Percentiles rank a stretch among this genome's conserved stretches.
Conservation (phyloP, 2,113 vertebrate species). For the Phyllopteryx taeniolatus region DNA sequence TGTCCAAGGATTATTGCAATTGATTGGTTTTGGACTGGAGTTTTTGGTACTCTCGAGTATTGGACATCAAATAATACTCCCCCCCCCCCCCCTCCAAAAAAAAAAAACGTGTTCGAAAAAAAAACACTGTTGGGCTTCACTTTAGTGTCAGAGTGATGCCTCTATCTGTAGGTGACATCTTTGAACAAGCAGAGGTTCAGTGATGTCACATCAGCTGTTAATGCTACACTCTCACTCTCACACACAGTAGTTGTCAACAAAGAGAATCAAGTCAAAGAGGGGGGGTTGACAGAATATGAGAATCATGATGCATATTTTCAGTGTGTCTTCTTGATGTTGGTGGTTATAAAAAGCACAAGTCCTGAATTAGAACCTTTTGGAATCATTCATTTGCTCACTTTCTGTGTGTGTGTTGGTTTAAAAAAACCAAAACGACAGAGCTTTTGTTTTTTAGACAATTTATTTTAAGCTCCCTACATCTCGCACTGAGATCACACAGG, state of each 20-base stretch:
- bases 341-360: background rate
- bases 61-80: background rate
- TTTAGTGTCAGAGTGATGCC: background rate
- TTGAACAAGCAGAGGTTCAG: background rate
- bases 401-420: background rate
- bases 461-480: background rate
- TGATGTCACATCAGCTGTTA: constrained; percentile 14
- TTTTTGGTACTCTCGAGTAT: background rate
- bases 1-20: background rate
- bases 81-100: too few species aligned
- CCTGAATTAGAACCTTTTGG: background rate
- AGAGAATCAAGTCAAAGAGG: background rate
- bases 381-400: background rate
- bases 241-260: constrained; percentile 3
- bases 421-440: background rate
- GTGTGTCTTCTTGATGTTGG: background rate
- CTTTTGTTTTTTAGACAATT: background rate
- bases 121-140: background rate
- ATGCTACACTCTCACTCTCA: background rate
- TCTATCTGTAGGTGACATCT: background rate
- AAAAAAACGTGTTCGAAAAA: background rate
- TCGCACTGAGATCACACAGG: background rate
- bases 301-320: background rate
- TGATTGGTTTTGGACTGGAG: background rate
- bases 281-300: background rate